A percentile compares a stretch with the other conserved stretches of the same genome.
These are phyloP conservation scores for Phrynosoma blainvillii DNA, from an alignment of 2,113 vertebrate genomes.

Conservation along the genomic window DNA sequence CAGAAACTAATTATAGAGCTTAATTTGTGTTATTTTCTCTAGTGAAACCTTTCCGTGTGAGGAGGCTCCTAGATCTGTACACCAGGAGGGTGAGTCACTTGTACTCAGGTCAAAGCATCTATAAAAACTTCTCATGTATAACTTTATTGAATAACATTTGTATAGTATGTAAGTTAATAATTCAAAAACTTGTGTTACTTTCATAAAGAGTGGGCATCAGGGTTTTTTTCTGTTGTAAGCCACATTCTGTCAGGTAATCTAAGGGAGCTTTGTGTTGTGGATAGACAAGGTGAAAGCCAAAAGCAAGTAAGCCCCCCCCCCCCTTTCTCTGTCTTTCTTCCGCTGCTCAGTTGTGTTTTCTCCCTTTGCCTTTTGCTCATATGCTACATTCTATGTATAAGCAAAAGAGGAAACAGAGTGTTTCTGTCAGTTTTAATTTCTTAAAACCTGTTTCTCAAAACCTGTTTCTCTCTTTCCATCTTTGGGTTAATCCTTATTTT, in stretches of 20 bases:
- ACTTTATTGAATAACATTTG: neutral
- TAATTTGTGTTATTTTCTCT: conserved; percentile 36
- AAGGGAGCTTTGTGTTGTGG: too few species aligned
- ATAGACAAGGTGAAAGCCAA: too few species aligned
- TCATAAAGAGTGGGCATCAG: too few species aligned
- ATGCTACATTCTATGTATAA: neutral
- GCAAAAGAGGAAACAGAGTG: neutral
- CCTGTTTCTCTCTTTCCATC: neutral
- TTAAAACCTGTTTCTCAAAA: neutral
- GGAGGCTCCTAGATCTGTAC: conserved; percentile 89
- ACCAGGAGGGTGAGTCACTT: conserved; percentile 85
- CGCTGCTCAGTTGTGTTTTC: too few species aligned
- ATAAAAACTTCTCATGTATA: neutral
- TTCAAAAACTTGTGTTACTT: neutral
- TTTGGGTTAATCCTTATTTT: neutral
- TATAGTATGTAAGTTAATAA: neutral
- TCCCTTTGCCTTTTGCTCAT: too few species aligned
- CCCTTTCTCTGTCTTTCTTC: too few species aligned
- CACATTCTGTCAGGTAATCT: too few species aligned
- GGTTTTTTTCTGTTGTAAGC: too few species aligned
- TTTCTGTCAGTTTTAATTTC: neutral
- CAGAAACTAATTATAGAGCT: neutral
- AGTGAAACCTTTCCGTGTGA: conserved; percentile 91
- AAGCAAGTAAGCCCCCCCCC: too few species aligned
- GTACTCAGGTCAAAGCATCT: neutral